Conservation (phyloP, 2,113 vertebrate species). For the Ophthalmolycus amberensis region DNA sequence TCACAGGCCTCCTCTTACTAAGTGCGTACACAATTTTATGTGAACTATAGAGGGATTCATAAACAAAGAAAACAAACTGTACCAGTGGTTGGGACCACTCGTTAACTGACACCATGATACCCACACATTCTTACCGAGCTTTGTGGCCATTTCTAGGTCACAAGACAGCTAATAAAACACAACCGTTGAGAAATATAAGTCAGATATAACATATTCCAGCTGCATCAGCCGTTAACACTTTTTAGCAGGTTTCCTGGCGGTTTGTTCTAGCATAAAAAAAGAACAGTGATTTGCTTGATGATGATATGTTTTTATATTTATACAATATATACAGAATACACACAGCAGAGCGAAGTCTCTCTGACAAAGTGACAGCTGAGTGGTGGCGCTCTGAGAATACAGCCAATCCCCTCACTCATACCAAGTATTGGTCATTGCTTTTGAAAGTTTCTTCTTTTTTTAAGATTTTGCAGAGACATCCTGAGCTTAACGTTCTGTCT, state of each 20-base stretch:
- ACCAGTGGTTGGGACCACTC: not conserved
- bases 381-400: not conserved
- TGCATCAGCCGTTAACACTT: conserved; percentile 12
- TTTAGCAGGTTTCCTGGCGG: not conserved
- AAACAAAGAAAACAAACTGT: conserved; percentile 24
- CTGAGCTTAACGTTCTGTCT: not conserved
- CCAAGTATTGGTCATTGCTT: not conserved
- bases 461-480: not conserved
- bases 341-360: not conserved
- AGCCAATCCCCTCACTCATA: not conserved
- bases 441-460: no score
- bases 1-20: conserved; percentile 5
- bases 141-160: conserved; percentile 11
- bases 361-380: not conserved
- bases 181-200: conserved; percentile 1
- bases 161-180: conserved; percentile 49
- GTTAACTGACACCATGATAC: conserved; percentile 7
- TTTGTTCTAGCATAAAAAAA: not conserved
- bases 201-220: conserved; percentile 24
- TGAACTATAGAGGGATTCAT: conserved; percentile 20
- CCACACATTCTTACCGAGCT: conserved; percentile 24
- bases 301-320: no score
- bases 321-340: not conserved
- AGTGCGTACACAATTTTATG: not conserved
- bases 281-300: not conserved